Base-by-base conservation (phyloP, 2,888 invertebrate genomes). In the Spisula subtruncata region DNA sequence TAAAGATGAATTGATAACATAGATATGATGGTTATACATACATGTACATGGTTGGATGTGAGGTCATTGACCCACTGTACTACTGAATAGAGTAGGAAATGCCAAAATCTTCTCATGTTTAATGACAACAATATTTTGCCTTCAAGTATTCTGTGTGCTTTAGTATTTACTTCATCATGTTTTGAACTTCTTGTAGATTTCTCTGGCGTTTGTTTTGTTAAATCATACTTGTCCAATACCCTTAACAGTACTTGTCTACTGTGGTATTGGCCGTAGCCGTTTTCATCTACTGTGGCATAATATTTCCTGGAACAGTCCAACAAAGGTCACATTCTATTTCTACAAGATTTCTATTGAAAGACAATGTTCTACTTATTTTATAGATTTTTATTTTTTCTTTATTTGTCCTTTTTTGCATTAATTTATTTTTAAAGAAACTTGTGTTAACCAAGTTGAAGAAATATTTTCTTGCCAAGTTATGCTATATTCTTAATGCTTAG, bases 41-140 rank as follows among this genome's bases (percentile, higher is more conserved):
- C 41, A 41, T 41, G 41, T 41, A 8, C 2, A 5, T 5, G 41
- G 41, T 41, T 41, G 41, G 41, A 41, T 8, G 41, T 1, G 51
- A 16, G 1, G 6, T 51, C 16, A 51, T 51, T 16, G 5, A 51
- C 51, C 12, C 14, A 51, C 51, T 16, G 51, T 51, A 16, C 10
- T 51, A 51, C 14, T 51, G 16, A 10, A 51, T 51, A 16, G 14
- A 51, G 51, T 60, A 60, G 14, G 60, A 66, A 66, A 66, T 66
- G 60, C 60, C 60, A 66, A 66, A 66, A 66, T 4, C 6, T 60
- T 60, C n/a, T 66, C 60, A 66, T 66, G n/a, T 66, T n/a, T 66
- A 25, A 25, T 66, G n/a, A 66, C 4, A 25, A 4, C 60, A 66
- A 25, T 66, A 20, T 25, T 66, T 25, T n/a, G n/a, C 60, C 25